These are phyloP conservation scores for Euphonia xanthogaster DNA, from an alignment of 2,797 vertebrate genomes.

Conservation along the genomic window DNA sequence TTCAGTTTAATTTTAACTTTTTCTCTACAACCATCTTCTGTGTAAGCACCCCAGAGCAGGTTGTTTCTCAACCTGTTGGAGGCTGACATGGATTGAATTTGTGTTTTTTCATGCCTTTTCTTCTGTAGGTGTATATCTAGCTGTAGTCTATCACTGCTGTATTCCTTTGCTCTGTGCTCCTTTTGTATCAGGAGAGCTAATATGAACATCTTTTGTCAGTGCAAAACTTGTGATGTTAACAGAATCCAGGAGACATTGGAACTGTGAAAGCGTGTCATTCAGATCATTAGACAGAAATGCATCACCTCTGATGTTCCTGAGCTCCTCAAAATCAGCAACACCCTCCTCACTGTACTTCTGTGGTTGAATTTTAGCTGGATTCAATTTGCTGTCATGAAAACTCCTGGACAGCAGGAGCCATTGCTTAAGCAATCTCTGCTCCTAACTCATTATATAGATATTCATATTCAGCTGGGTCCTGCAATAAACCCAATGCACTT, in stretches of 20 bases:
- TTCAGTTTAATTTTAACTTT: not conserved
- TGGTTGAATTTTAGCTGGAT: not conserved
- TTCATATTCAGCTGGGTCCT: not conserved
- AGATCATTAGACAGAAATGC: not conserved
- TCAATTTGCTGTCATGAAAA: not conserved
- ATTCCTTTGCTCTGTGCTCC: not conserved
- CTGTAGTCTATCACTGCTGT: not conserved
- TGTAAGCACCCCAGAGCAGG: not conserved
- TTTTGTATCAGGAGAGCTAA: not conserved
- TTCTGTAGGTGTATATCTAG: not conserved
- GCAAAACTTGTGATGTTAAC: not conserved
- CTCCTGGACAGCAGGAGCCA: accelerated
- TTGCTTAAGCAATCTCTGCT: not conserved
- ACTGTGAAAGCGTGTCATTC: not conserved
- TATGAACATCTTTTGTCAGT: not conserved
- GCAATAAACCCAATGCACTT: not conserved
- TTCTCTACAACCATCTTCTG: not conserved
- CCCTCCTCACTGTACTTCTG: not conserved
- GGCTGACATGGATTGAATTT: not conserved
- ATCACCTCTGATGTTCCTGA: not conserved
- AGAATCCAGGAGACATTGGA: not conserved
- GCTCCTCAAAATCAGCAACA: not conserved
- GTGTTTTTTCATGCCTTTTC: not conserved
- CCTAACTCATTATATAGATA: not conserved
- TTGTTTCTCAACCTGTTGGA: not conserved